Conservation (phyloP, 2,888 invertebrate species). For the Lapara coniferarum region DNA sequence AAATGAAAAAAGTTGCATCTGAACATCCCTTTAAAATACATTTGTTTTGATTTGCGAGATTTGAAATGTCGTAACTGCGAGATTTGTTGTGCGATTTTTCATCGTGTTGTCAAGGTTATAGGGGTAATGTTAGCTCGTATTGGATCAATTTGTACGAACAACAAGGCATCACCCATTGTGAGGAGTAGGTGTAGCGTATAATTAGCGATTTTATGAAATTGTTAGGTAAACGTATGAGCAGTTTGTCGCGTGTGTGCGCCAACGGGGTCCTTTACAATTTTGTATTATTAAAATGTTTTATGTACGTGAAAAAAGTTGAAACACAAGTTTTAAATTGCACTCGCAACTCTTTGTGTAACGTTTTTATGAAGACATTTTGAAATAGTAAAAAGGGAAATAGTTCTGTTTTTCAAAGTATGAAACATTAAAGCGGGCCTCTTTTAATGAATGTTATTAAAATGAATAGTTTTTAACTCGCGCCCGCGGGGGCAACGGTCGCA, state of each 20-base stretch:
- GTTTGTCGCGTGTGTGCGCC: slow-evolving; percentile 23
- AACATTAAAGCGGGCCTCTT: slow-evolving; percentile 1
- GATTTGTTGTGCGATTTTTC: slow-evolving; percentile 30
- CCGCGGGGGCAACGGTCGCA: background rate
- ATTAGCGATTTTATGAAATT: slow-evolving; percentile 81
- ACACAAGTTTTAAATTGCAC: slow-evolving; percentile 21
- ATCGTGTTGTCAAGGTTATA: slow-evolving; percentile 39
- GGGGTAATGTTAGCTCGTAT: slow-evolving; percentile 41
- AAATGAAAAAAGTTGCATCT: slow-evolving; percentile 63
- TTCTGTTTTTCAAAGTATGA: slow-evolving; percentile 5
- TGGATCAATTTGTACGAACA: slow-evolving; percentile 39
- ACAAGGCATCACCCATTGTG: slow-evolving; percentile 67
- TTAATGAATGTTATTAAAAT: slow-evolving; percentile 21
- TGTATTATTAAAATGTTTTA: slow-evolving; percentile 39
- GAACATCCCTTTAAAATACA: slow-evolving; percentile 79
- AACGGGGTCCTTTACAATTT: slow-evolving; percentile 31
- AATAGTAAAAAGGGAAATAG: slow-evolving; percentile 20
- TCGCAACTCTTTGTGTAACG: slow-evolving; percentile 12
- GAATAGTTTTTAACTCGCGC: slow-evolving; percentile 11
- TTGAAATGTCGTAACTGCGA: slow-evolving; percentile 42
- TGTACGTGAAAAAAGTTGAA: slow-evolving; percentile 19
- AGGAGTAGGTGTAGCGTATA: slow-evolving; percentile 73
- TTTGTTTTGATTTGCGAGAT: slow-evolving; percentile 53
- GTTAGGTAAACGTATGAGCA: slow-evolving; percentile 69
- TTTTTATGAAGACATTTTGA: slow-evolving; percentile 23